A percentile compares a stretch with the other conserved stretches of the same genome.
These are phyloP conservation scores for Phrynocephalus guinanensis DNA, from an alignment of 2,797 vertebrate species.

Conservation along the genomic window DNA sequence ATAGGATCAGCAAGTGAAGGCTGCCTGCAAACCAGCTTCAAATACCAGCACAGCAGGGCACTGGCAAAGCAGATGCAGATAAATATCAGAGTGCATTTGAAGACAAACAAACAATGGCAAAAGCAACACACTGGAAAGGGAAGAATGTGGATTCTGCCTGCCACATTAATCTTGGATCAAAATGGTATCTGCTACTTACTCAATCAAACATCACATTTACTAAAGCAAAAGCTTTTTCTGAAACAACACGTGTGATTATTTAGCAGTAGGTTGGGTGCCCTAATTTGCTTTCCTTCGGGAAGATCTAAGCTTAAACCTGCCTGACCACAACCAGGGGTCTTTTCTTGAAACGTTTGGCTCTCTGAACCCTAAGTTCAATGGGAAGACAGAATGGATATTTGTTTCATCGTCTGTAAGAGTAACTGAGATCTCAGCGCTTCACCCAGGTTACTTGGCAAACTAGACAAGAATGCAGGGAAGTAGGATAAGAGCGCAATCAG, in stretches of 20 bases:
- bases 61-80: slow-evolving; percentile 26
- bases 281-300: not conserved
- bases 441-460: not conserved
- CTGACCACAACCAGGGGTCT: no score
- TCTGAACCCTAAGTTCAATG: no score
- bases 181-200: slow-evolving; percentile 7
- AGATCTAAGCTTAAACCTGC: not conserved
- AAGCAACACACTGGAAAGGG: not conserved
- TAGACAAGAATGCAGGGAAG: no score
- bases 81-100: slow-evolving; percentile 27
- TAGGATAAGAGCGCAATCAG: no score
- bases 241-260: not conserved
- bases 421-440: not conserved
- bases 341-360: no score
- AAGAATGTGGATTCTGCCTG: slow-evolving; percentile 11
- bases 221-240: not conserved
- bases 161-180: slow-evolving; percentile 14
- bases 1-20: slow-evolving; percentile 5
- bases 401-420: not conserved
- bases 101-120: slow-evolving; percentile 28
- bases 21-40: slow-evolving; percentile 55
- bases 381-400: not conserved
- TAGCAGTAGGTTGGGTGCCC: not conserved
- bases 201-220: not conserved
- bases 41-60: slow-evolving; percentile 70